Base-by-base conservation (phyloP, 2,888 invertebrate species). In the Papilio elwesi region DNA sequence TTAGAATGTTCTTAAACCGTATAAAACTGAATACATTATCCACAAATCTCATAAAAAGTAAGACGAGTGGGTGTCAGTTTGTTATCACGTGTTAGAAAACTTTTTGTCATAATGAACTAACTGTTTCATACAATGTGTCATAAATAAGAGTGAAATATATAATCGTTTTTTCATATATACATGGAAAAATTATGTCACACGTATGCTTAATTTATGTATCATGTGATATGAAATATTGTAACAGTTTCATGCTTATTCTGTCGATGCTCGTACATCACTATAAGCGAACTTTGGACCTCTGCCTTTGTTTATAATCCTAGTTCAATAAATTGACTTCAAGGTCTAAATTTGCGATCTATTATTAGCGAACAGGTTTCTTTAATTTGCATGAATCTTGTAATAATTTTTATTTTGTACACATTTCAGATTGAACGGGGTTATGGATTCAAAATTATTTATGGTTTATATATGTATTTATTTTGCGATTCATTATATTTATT, bases 301-400 rank as follows among this genome's bases (percentile, higher is more conserved):
- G 76, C 83, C 83, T 87, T 88, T 90, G 87, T 90, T 89, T 87
- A 88, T 84, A 75, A 78, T 78, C 77, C 76, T 74, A 72, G 76
- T 72, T 76, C 78, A 81, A 82, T 84, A 80, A 87, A 87, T 87
- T 85, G 85, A 78, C 79, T 80, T 79, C 86, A 87, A 87, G 86
- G 87, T 84, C 83, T 76, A 73, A 77, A 79, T 78, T 80, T 79
- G 57, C 69, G 74, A 63, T 71, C 47, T 36, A 52, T 70, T 71
- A 67, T 43, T 55, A 51, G 47, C 64, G 12, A 38, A 59, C 9
- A 38, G 38, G 38, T 59, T 59, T 59, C 38, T 38, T 59, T 38
- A n/a, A 38, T 59, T 38, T 59, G n/a, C 38, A 59, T 38, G 38
- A 38, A n/a, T 11, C 26, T 55, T 26, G 26, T 43, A 4, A 43